These are phyloP conservation scores for Coenonympha glycerion DNA, from an alignment of 2,888 invertebrate species.

Conservation along the genomic window DNA sequence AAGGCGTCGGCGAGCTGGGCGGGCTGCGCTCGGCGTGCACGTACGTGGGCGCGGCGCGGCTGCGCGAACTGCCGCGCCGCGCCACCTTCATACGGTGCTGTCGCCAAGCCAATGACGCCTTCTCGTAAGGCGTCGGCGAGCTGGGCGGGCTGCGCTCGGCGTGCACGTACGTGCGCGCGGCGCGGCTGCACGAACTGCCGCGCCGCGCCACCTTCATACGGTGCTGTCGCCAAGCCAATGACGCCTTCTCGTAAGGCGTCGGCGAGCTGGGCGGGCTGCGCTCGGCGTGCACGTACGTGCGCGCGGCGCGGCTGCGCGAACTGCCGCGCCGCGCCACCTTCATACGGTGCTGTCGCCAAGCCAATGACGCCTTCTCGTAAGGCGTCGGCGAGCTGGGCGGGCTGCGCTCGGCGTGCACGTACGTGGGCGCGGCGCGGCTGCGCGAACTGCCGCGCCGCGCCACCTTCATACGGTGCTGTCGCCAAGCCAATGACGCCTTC, in stretches of 20 bases:
- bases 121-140: constrained; percentile 53
- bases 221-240: constrained; percentile 92
- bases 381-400: constrained; percentile 81
- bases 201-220: constrained; percentile 93
- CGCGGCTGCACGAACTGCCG: constrained; percentile 86
- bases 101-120: constrained; percentile 88
- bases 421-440: constrained; percentile 89
- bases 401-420: constrained; percentile 92
- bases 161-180: constrained; percentile 94
- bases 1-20: constrained; percentile 76
- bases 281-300: constrained; percentile 95
- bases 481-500: constrained; percentile 88
- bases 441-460: constrained; percentile 90
- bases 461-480: constrained; percentile 93
- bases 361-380: constrained; percentile 82
- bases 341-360: constrained; percentile 92
- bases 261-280: constrained; percentile 88
- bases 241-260: constrained; percentile 73
- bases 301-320: constrained; percentile 88
- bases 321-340: constrained; percentile 91
- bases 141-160: constrained; percentile 93
- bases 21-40: constrained; percentile 94
- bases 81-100: constrained; percentile 95
- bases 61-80: constrained; percentile 88
- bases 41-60: constrained; percentile 89